Evolutionary conservation across 2,113 vertebrate genomes (phyloP), one percentile per base, ranked within the genome.

Genomic region (Castor canadensis): DNA sequence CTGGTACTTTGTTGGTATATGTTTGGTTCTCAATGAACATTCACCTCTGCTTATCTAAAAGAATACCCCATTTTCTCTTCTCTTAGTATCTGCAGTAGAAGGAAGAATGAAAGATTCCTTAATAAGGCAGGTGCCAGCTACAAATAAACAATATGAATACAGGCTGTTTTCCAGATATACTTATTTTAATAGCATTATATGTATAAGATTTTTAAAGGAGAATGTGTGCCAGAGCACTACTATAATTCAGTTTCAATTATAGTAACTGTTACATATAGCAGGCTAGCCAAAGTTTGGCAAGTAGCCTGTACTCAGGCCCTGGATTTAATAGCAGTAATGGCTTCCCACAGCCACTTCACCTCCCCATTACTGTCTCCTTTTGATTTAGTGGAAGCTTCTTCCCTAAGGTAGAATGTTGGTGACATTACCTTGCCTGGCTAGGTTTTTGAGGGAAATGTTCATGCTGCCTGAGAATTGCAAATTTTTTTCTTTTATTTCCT

Each of bases 361-460:
- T 73, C n/a, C 75, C 69, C 88, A 94, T 97, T 97, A 93, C 87
- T 97, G 96, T 96, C 96, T 66, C 22, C 32, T 47, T 81, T 79
- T 96, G 79, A 97, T 97, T 89, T 97, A 97, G 60, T 52, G 71
- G 26, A 1, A 11, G 75, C 54, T 87, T 60, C 11, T 79, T n/a
- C 66, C 69, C 47, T 15, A 40, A 87, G 83, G 32, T 43, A 62
- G 58, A 17, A 17, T 40, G 4, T 20, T 67, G 24, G 22, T 56
- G 56, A 12, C 28, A 35, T 49, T 43, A 64, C 54, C 26, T 89
- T 30, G 26, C 12, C 26, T 89, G 83, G 66, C 64, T 91, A 1
- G 0, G 49, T 28, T 89, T 87, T 71, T 89, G 52, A 84, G 32
- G n/a, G 60, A 93, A 38, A 28, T 54, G 67, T 66, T 62, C 62